Conservation (phyloP, 2,797 vertebrate genomes). For the Delichon dasypus region DNA sequence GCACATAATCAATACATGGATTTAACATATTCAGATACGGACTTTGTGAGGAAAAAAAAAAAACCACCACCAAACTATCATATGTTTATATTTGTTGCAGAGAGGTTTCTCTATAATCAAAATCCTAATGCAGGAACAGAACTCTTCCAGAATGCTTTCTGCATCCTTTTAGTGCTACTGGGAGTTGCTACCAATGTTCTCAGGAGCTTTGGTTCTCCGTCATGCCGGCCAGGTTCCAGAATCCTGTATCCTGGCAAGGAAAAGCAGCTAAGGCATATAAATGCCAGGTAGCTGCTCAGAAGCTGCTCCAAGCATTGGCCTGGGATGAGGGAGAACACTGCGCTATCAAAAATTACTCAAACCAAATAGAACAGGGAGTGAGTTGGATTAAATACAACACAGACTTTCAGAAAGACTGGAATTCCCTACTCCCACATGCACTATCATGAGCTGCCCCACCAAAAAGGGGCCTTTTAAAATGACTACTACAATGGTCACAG, state of each 20-base stretch:
- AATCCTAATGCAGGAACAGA: background rate
- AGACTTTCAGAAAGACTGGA: background rate
- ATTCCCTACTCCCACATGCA: background rate
- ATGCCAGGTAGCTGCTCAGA: background rate
- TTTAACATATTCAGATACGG: background rate
- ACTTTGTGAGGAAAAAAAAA: background rate
- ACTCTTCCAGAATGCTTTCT: background rate
- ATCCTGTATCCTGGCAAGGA: background rate
- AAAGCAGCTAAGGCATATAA: background rate
- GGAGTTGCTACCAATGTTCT: background rate
- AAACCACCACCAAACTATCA: rapidly evolving
- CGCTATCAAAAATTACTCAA: background rate
- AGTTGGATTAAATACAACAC: background rate
- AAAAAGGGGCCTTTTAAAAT: background rate
- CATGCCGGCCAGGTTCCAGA: background rate
- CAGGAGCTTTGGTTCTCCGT: background rate
- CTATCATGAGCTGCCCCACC: background rate
- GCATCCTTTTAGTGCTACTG: background rate
- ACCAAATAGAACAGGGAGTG: background rate
- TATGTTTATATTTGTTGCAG: background rate
- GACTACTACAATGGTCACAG: rapidly evolving
- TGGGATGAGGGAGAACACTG: background rate
- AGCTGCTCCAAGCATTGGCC: background rate
- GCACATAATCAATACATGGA: background rate
- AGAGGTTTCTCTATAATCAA: background rate